Base-by-base conservation (phyloP, 2,888 invertebrate genomes). In the Bruchidius siliquastri region DNA sequence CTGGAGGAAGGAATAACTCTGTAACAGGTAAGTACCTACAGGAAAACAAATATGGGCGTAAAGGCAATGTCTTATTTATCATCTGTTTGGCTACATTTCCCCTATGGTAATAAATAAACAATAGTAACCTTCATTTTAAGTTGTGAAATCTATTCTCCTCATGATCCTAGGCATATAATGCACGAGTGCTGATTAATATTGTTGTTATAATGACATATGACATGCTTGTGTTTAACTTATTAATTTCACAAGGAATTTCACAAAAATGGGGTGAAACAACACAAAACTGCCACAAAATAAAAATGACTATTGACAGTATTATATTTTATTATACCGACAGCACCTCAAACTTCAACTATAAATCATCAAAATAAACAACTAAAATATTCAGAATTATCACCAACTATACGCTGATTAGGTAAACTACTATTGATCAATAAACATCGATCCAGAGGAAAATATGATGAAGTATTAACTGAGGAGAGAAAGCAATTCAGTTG, bases 251-350 rank as follows among this genome's bases (percentile, higher is more conserved):
- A 4, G 10, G 2, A 67, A 21, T 21, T 68, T 10, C 6, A 68
- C 20, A 68, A 71, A 73, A 72, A 71, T 72, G 73, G 73, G 75
- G 72, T 49, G 72, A 74, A 75, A 77, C 76, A 70, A 69, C 72
- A 77, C 75, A 76, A 73, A 68, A 77, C 76, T 74, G 71, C 74
- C 76, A 77, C 77, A 76, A 77, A 77, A 76, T 74, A 72, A 77
- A 76, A 74, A 73, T 69, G 66, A 8, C 49, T 8, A 49, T 49
- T 26, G 8, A 26, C 49, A 49, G 6, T 49, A 71, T 2, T 69
- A 69, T 20, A 26, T 69, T 21, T 69, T 21, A 69, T 26, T 69
- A 4, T 69, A 21, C 20, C 22, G 68, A 68, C 68, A 26, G 2
- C 26, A 26, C 18, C 18, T 3, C 49, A 49, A 49, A 49, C 3